Base-by-base conservation (phyloP, 2,888 invertebrate genomes). In the Chymomyza fuscimana region DNA sequence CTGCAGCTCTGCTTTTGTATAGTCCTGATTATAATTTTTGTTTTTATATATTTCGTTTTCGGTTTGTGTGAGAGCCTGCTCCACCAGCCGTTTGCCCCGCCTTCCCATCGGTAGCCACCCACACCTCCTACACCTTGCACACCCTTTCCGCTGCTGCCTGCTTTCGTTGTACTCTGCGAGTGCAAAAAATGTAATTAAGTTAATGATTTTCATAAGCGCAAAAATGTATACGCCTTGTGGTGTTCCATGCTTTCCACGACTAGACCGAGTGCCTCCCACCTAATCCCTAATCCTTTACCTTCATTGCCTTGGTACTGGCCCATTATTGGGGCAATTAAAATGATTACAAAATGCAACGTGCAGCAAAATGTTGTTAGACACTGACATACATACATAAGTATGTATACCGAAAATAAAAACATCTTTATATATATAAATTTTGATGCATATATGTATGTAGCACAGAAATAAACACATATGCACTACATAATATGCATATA, bases 151-250 rank as follows among this genome's bases (percentile, higher is more conserved):
- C 29, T 52, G 63, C 52, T 72, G 72, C 36, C 25, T 75, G 76
- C 72, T 76, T 78, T 60, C 66, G 46, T 79, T 69, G 80, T 77
- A 75, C 72, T 83, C 70, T n/a, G 74, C 72, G 79, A 76, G 87
- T 80, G 86, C 87, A 89, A 89, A 86, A 90, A 89, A 89, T 60
- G 77, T 89, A 89, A 89, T 89, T 90, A 89, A 90, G 87, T 89
- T 89, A 89, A 89, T 89, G 89, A 87, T 89, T 87, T 89, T 75
- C 83, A 89, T 86, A 86, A 86, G 71, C 70, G 65, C 56, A 65
- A 58, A 19, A 66, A 72, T 65, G 56, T 71, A 46, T 73, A 60
- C 46, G 6, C 29, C 7, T n/a, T 22, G 69, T 62, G 29, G 3
- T 40, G 46, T 1, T 12, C 25, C 12, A n/a, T 19, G 6, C 25